Evolutionary conservation across 2,113 vertebrate genomes (phyloP), one percentile per base, ranked within the genome.

Genomic region (Australoheros scitulus): DNA sequence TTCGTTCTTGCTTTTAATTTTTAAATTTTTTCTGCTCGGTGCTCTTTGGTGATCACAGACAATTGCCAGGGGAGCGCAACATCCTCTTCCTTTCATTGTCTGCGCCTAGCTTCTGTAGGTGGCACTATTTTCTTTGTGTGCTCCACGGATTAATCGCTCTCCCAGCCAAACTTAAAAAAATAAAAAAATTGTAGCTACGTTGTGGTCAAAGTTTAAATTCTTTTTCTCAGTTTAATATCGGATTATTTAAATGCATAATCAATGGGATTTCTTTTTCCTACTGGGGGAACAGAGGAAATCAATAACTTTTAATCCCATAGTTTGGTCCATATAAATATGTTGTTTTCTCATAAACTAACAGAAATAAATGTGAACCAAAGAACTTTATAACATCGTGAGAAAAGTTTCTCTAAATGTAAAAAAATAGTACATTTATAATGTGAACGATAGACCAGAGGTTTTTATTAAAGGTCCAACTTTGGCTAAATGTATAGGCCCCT

Each of bases 1-100:
- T 3, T 15, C 1, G 0, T 38, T 29, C 15, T 18, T 41, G 5
- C 18, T 36, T 11, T 14, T 11, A 5, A 3, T 18, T 22, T 1
- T 55, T 32, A 2, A 47, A 17, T 38, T 17, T 47, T 41, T 74
- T 7, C 14, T 38, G 4, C 8, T 50, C 24, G 5, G 7, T 32
- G 36, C 5, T 38, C 52, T 20, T 4, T 3, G 10, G 5, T 18
- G 4, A 1, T 4, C 32, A 63, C 32, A 5, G 24, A 77, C 24
- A 14, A 7, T 4, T 22, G 36, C 18, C 58, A 55, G 24, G 32
- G 11, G 43, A 34, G 2, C 56, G 24, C 9, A 15, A 78, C 36
- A 9, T 61, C 78, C 56, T 77, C 29, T 38, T 75, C 13, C 1
- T 79, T 60, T 41, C 17, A 5, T 50, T 55, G 58, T 70, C 32